These are phyloP conservation scores for Cordylochernes scorpioides DNA, from an alignment of 2,888 invertebrate species.

Conservation along the genomic window DNA sequence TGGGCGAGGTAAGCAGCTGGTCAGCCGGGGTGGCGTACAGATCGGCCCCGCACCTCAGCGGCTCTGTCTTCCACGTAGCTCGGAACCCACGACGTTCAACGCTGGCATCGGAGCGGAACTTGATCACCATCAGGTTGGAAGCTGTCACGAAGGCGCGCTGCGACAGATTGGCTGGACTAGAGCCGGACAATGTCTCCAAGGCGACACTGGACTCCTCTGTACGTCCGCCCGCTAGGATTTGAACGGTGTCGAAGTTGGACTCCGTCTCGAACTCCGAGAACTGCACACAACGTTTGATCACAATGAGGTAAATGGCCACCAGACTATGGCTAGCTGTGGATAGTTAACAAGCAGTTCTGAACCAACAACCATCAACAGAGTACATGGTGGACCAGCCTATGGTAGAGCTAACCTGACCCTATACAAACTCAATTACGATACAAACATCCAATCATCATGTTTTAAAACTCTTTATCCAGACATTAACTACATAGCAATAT, in stretches of 20 bases:
- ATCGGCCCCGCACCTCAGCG: conserved; percentile 66
- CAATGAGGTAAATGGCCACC: no score
- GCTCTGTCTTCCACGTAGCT: conserved; percentile 24
- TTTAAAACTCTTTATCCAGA: no score
- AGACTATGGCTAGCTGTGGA: no score
- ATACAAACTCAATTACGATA: no score
- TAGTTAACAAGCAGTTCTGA: no score
- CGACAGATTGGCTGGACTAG: conserved; percentile 50
- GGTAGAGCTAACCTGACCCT: no score
- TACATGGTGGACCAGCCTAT: no score
- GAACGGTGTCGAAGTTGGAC: conserved; percentile 81
- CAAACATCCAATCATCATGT: no score
- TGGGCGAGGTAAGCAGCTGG: conserved; percentile 64
- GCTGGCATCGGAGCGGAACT: conserved; percentile 78
- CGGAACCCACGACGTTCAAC: conserved; percentile 70
- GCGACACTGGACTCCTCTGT: conserved; percentile 78
- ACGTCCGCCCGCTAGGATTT: conserved; percentile 76
- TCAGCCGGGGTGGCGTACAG: conserved; percentile 44
- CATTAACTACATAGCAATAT: no score
- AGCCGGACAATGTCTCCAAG: conserved; percentile 64
- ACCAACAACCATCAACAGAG: no score
- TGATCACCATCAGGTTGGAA: conserved; percentile 90
- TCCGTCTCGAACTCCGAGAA: conserved; percentile 96
- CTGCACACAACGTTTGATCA: conserved; percentile 27
- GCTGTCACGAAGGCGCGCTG: conserved; percentile 67